Conservation (phyloP, 2,797 vertebrate genomes). For the Sphenopsis melanotis region DNA sequence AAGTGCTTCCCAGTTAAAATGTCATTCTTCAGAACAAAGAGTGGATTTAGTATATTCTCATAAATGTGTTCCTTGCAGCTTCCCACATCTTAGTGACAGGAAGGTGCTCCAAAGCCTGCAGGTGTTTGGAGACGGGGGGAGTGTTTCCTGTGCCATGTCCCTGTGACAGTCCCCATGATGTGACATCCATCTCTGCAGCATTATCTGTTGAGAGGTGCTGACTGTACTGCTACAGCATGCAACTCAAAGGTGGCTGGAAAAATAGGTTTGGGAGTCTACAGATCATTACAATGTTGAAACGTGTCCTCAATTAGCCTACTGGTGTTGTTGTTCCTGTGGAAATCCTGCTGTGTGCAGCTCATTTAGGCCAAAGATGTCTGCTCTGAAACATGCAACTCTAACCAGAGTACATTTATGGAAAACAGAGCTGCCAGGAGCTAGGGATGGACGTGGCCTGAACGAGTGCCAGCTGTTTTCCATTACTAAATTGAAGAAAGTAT, state of each 20-base stretch:
- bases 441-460: neutral
- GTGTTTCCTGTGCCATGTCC: neutral
- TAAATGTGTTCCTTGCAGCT: neutral
- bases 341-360: slow-evolving; percentile 34
- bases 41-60: neutral
- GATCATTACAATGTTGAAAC: slow-evolving; percentile 75
- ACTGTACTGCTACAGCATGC: slow-evolving; percentile 86
- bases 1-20: neutral
- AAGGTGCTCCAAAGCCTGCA: neutral
- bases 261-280: slow-evolving; percentile 80
- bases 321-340: slow-evolving; percentile 11
- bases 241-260: slow-evolving; percentile 79
- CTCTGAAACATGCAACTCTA: slow-evolving; percentile 41
- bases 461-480: slow-evolving; percentile 37
- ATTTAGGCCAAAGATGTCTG: slow-evolving; percentile 59
- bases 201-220: slow-evolving; percentile 91
- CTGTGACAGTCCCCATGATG: slow-evolving; percentile 13
- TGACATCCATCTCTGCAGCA: slow-evolving; percentile 93
- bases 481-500: slow-evolving; percentile 10
- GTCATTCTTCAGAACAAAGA: neutral
- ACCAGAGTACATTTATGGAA: slow-evolving; percentile 30
- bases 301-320: slow-evolving; percentile 28
- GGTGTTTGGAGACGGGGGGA: neutral
- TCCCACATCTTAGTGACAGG: neutral
- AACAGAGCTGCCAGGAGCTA: slow-evolving; percentile 28